These are phyloP conservation scores for Pachypeltis micranthus DNA, from an alignment of 1,140 invertebrate species.

Conservation along the genomic window DNA sequence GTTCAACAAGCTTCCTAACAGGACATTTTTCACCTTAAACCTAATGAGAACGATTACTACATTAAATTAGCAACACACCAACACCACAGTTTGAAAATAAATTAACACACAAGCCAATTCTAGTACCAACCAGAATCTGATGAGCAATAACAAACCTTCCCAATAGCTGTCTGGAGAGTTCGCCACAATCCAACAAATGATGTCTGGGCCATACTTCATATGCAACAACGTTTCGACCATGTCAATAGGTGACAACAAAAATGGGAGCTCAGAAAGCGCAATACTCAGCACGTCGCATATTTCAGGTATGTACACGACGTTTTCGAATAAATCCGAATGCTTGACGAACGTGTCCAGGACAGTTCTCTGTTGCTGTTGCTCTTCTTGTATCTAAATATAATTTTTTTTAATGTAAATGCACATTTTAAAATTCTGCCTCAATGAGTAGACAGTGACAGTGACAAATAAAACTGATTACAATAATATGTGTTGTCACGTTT, in stretches of 20 bases:
- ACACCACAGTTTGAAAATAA: too few relatives aligned
- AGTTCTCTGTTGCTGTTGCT: conserved; percentile 32
- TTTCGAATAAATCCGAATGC: conserved; percentile 86
- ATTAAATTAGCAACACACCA: too few relatives aligned
- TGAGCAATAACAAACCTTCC: too few relatives aligned
- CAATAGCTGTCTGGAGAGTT: conserved; percentile 89
- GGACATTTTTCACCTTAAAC: too few relatives aligned
- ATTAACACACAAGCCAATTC: too few relatives aligned
- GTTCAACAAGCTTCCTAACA: too few relatives aligned
- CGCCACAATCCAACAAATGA: conserved; percentile 77
- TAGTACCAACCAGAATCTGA: too few relatives aligned
- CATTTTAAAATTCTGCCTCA: too few relatives aligned
- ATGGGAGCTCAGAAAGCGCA: conserved; percentile 79
- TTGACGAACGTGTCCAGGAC: conserved; percentile 59
- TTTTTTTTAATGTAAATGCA: not conserved
- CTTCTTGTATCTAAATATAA: conserved; percentile 16
- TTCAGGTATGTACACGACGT: conserved; percentile 88
- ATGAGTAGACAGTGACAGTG: too few relatives aligned
- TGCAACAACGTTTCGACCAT: conserved; percentile 76
- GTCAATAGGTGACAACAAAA: conserved; percentile 70
- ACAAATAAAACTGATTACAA: too few relatives aligned
- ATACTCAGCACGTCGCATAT: conserved; percentile 91
- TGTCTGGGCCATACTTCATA: conserved; percentile 77
- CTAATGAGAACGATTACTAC: too few relatives aligned
- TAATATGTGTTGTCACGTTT: too few relatives aligned